Conservation (phyloP, 1,140 invertebrate genomes). For the Bilobella aurantiaca region DNA sequence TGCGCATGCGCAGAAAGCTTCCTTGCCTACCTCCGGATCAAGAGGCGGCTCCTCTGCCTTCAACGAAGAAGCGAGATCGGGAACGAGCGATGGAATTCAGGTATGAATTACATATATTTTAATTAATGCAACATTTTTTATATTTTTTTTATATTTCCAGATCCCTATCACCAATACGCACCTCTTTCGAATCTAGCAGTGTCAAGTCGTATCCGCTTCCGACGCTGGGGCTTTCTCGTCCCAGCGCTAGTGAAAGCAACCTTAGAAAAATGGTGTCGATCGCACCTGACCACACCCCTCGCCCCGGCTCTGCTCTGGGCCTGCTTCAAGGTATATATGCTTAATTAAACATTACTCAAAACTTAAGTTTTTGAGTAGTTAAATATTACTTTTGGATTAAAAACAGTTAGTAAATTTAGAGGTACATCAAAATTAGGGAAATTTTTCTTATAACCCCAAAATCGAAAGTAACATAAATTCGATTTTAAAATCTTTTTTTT, state of each 20-base stretch:
- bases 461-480: no score
- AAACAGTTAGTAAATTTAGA: no score
- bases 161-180: slow-evolving; percentile 39
- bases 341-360: no score
- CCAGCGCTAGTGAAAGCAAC: slow-evolving; percentile 45
- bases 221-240: slow-evolving; percentile 39
- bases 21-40: slow-evolving; percentile 50
- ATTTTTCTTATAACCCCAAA: no score
- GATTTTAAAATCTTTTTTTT: no score
- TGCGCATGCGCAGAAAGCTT: slow-evolving; percentile 47
- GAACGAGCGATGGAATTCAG: slow-evolving; percentile 39
- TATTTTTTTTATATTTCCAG: slow-evolving; percentile 28
- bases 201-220: slow-evolving; percentile 33
- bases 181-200: slow-evolving; percentile 40
- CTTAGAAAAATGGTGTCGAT: slow-evolving; percentile 41
- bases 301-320: slow-evolving; percentile 44
- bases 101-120: slow-evolving; percentile 26
- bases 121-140: neutral
- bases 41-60: slow-evolving; percentile 45
- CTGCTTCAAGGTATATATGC: slow-evolving; percentile 44
- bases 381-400: no score
- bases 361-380: no score
- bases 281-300: slow-evolving; percentile 37
- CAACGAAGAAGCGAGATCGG: slow-evolving; percentile 39
- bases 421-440: no score